Conservation (phyloP, 2,113 vertebrate genomes). For the Malurus melanocephalus region DNA sequence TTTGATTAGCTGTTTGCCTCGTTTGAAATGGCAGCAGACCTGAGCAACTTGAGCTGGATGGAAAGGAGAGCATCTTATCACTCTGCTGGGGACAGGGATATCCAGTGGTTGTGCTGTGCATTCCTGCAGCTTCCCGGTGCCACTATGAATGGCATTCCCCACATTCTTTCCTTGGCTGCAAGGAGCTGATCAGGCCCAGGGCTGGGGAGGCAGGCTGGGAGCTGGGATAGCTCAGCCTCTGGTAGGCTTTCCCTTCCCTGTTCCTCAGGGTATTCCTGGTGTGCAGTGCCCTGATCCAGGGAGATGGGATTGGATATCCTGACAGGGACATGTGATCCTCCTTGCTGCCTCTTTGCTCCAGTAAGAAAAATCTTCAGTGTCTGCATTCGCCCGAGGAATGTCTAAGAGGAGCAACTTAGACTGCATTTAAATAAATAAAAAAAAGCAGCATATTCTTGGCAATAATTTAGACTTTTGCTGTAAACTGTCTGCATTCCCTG, state of each 20-base stretch:
- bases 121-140: not conserved
- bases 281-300: fast-evolving
- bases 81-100: not conserved
- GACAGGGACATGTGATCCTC: not conserved
- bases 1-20: not conserved
- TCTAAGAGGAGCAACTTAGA: not conserved
- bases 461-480: slow-evolving; percentile 29
- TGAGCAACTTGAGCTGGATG: not conserved
- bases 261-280: fast-evolving
- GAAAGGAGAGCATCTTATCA: not conserved
- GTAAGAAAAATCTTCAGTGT: not conserved
- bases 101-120: not conserved
- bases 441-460: slow-evolving; percentile 4
- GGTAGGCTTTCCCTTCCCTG: not conserved
- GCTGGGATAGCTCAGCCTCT: not conserved
- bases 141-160: slow-evolving; percentile 23
- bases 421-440: not conserved
- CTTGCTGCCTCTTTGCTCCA: not conserved
- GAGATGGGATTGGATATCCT: not conserved
- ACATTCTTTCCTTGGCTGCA: slow-evolving; percentile 22
- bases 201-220: not conserved
- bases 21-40: not conserved
- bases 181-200: not conserved
- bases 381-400: not conserved
- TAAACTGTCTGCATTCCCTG: slow-evolving; percentile 31